phyloP scores from a whole-genome alignment of 2,888 invertebrate species.

The Corythucha ciliata region DNA sequence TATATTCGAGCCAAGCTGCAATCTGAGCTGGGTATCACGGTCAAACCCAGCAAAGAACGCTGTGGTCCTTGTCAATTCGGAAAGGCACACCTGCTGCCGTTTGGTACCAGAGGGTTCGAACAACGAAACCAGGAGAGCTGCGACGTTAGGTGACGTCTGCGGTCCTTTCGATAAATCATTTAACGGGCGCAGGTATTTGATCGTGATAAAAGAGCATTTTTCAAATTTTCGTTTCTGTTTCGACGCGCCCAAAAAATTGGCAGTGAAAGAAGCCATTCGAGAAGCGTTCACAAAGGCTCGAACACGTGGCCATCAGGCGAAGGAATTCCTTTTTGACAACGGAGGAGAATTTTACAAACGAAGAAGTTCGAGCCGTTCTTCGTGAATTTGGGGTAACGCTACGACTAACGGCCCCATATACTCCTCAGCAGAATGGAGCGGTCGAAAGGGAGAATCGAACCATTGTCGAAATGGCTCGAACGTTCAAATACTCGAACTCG shows the following conservation, averaged over 20 bases:
- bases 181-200: conserved; percentile 18
- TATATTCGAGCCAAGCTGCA: conserved; percentile 37
- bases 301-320: conserved; percentile 8
- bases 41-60: conserved; percentile 29
- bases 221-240: conserved; percentile 17
- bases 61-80: conserved; percentile 35
- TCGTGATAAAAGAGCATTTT: conserved; percentile 18
- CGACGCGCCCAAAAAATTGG: conserved; percentile 19
- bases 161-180: conserved; percentile 31
- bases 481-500: conserved; percentile 1
- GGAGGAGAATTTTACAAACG: conserved; percentile 18
- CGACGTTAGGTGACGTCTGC: conserved; percentile 33
- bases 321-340: conserved; percentile 10
- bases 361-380: conserved; percentile 28
- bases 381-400: conserved; percentile 22
- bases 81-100: conserved; percentile 33
- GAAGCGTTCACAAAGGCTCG: conserved; percentile 15
- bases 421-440: conserved; percentile 28
- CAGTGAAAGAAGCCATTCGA: conserved; percentile 16
- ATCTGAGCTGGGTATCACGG: conserved; percentile 34
- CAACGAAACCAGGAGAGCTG: conserved; percentile 32
- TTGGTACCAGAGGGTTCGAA: conserved; percentile 22
- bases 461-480: conserved; percentile 1
- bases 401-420: conserved; percentile 23
- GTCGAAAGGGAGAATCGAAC: conserved; percentile 15